Evolutionary conservation across 2,113 vertebrate genomes (phyloP), one percentile per base, ranked within the genome.

Genomic region (Bujurquina vittata): DNA sequence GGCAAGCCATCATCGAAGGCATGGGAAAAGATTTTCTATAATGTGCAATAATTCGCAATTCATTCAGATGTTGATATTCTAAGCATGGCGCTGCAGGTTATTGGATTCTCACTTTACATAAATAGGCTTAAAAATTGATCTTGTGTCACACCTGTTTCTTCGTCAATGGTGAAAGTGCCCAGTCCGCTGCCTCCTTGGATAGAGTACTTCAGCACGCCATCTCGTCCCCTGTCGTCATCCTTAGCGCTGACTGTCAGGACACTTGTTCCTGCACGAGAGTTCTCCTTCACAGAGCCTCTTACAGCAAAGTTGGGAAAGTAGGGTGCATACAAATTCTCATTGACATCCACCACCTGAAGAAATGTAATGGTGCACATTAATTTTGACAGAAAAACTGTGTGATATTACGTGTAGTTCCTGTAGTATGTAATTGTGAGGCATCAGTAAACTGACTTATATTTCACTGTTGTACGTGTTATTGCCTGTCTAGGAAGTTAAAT

Each of bases 281-380:
- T 98, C 94, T 99, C 98, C 91, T 97, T 98, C 83, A 99, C 96
- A 69, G 96, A 96, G 92, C 96, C 96, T 92, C 94, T 92, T 22
- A 97, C 76, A 0, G 97, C 97, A 88, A 99, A 99, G 92, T 98
- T 96, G 1, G 95, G 83, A 95, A 99, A 99, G 89, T 97, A 97
- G 0, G 98, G 98, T 2, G 96, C 95, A 29, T 97, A 97, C 84
- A 99, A 95, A 91, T 99, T 99, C 94, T 99, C 98, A 0, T 97
- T 99, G 77, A 99, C 97, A 81, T 99, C 98, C 80, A 97, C 96
- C 81, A 99, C 97, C 94, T 95, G 87, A 73, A 37, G 54, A 88
- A 18, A 92, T 17, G 7, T 3, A 74, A 84, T 4, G 49, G 58
- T 61, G 84, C 20, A 52, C 5, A 57, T 78, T 63, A 31, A 58